Evolutionary conservation across 2,113 vertebrate genomes (phyloP), one percentile per base, ranked within the genome.

Genomic region (Tragelaphus imberbis): DNA sequence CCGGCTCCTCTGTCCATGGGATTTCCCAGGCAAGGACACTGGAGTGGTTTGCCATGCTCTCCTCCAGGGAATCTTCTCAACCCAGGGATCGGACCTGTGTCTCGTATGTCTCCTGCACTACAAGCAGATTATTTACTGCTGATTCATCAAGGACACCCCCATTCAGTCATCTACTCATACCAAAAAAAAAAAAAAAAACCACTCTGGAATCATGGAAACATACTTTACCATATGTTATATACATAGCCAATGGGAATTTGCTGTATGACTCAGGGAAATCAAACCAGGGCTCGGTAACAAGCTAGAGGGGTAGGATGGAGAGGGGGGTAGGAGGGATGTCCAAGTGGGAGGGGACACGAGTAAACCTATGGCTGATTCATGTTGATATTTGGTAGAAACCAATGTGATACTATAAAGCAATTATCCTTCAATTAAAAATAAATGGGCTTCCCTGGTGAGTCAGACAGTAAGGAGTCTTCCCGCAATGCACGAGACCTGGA

Each of bases 401-500:
- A 71, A 40, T 40, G n/a, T 0, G 0, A 71, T 71, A 71, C n/a
- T 71, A 11, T 40, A 71, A 71, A 71, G n/a, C n/a, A 71, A 40
- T 40, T 71, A 71, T 71, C 19, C 68, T 71, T 71, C 68, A 23
- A 23, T 71, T 71, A 40, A 71, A 71, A 71, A 40, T 23, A 71
- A 71, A 71, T 71, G 68, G n/a, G 19, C 68, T 36, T 71, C 68
- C 68, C n/a, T 23, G 19, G 9, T 36, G 68, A 71, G 19, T 71
- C 68, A 40, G n/a, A 71, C 0, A 2, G 17, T 71, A 71, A 71
- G 68, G 68, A 23, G 19, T 40, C n/a, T 40, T 40, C 68, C n/a
- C 0, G 0, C 10, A 71, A 71, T 40, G 68, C n/a, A 12, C 0
- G 2, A 71, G 19, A 71, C 19, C n/a, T 71, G n/a, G 68, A 71